A percentile compares a stretch with the other conserved stretches of the same genome.
Conservation (phyloP, 2,797 vertebrate genomes). For the Sphenopsis melanotis region DNA sequence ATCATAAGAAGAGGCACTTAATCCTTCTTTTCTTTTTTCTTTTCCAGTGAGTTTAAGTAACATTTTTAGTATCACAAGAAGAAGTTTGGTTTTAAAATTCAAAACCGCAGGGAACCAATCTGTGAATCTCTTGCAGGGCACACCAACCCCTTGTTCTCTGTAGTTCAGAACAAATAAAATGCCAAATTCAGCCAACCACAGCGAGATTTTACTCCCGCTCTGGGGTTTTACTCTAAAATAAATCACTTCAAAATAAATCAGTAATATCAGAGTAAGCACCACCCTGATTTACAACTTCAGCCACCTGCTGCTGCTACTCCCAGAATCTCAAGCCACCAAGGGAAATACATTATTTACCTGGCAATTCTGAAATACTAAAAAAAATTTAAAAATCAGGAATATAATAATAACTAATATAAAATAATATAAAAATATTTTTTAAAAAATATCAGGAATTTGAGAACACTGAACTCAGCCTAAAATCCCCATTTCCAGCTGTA, state of each 20-base stretch:
- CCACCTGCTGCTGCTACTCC: neutral
- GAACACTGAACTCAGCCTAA: neutral
- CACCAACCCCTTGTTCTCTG: neutral
- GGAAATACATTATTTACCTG: accelerated
- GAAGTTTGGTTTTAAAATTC: neutral
- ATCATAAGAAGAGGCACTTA: neutral
- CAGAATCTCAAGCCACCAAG: neutral
- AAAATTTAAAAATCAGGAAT: too few relatives aligned
- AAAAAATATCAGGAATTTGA: neutral
- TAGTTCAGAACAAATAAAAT: neutral
- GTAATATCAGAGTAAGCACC: neutral
- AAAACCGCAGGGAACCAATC: neutral
- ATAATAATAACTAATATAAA: too few relatives aligned
- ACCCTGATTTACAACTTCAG: neutral
- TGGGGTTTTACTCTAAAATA: neutral
- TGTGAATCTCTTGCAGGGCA: neutral
- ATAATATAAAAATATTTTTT: neutral
- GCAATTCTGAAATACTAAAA: neutral
- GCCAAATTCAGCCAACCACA: neutral
- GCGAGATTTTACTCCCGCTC: neutral
- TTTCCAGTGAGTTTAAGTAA: neutral
- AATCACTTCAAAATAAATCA: neutral
- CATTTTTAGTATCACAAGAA: neutral
- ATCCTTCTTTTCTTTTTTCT: neutral
- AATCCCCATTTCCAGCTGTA: constrained; percentile 24